phyloP scores from a whole-genome alignment of 2,113 vertebrate species.

The Chaetops frenatus region DNA sequence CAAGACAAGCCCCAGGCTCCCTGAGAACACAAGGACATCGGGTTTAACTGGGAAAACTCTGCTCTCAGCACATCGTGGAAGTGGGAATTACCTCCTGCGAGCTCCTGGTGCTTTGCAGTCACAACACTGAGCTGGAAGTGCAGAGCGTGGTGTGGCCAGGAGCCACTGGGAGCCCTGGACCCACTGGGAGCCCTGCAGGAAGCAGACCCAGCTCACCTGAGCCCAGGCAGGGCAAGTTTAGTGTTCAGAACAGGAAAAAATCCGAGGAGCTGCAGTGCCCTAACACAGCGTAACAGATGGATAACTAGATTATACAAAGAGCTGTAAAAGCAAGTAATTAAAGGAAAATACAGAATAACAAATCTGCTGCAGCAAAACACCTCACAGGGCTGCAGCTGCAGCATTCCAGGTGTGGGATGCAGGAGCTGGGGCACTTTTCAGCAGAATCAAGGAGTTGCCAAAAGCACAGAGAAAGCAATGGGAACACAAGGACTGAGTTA shows the following conservation, averaged over 20 bases:
- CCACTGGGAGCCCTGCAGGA: fast-evolving
- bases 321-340: conserved; percentile 67
- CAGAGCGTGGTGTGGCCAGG: fast-evolving
- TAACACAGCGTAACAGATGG: conserved; percentile 64
- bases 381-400: background rate
- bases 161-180: background rate
- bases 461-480: background rate
- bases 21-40: fast-evolving
- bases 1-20: background rate
- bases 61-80: background rate
- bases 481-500: background rate
- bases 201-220: background rate
- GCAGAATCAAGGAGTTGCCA: background rate
- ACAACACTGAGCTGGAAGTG: fast-evolving
- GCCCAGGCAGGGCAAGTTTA: background rate
- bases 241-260: background rate
- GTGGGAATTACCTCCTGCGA: fast-evolving
- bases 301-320: conserved; percentile 65
- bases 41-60: background rate
- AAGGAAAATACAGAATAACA: conserved; percentile 63
- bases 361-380: conserved; percentile 25
- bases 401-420: background rate
- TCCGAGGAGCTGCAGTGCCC: background rate
- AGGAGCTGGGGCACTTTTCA: background rate
- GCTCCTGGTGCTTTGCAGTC: background rate